Percentiles rank a stretch among this genome's conserved stretches.
Evolutionary conservation across 2,113 vertebrate species (phyloP).

Genomic region (Hippopotamus amphibius): DNA sequence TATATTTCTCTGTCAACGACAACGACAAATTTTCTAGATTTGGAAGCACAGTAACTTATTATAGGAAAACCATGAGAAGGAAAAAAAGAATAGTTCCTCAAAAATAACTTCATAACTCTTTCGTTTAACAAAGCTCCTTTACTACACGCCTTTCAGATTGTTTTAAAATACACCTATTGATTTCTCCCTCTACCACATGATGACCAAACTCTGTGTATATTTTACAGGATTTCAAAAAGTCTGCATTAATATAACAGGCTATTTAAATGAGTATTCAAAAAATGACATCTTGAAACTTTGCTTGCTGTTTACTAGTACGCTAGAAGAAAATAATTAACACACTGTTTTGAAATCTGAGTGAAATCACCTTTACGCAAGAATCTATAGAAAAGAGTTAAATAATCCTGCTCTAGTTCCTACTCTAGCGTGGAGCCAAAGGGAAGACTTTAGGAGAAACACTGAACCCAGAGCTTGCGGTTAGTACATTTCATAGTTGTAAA

Average conservation of each 20-base stretch:
- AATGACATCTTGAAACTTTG: neutral
- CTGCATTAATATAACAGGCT: neutral
- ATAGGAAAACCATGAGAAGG: slow-evolving; percentile 17
- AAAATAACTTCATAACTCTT: neutral
- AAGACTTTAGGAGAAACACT: neutral
- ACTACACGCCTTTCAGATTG: neutral
- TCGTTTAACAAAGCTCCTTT: neutral
- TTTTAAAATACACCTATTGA: neutral
- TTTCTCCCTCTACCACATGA: neutral
- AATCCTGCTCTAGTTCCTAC: neutral
- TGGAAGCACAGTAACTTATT: neutral
- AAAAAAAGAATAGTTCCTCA: neutral
- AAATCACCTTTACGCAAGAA: neutral
- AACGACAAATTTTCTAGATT: neutral
- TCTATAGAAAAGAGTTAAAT: neutral
- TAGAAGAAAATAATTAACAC: neutral
- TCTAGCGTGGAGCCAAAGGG: neutral
- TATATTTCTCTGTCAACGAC: neutral
- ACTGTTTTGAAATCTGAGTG: neutral
- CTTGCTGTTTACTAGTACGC: neutral
- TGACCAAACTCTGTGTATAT: neutral
- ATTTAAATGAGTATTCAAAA: neutral
- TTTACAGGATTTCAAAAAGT: neutral
- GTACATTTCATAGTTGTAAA: neutral
- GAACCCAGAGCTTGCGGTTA: neutral